Conservation (phyloP, 2,113 vertebrate genomes). For the Prionailurus bengalensis region DNA sequence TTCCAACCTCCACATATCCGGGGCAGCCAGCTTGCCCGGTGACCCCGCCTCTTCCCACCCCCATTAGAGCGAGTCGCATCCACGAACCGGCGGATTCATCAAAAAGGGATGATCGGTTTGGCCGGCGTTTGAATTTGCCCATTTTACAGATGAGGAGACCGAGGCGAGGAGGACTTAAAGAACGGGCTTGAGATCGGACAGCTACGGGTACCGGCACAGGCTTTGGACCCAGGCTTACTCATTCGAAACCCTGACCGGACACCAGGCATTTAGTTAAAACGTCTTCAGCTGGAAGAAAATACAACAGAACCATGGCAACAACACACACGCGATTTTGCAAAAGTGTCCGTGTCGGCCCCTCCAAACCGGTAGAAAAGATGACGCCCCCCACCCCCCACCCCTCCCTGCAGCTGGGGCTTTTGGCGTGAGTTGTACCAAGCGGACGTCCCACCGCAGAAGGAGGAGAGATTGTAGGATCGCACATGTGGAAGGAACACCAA, state of each 20-base stretch:
- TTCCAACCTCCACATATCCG: neutral
- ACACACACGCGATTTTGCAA: neutral
- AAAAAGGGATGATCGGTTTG: neutral
- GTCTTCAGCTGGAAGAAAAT: neutral
- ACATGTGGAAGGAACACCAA: neutral
- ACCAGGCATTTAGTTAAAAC: neutral
- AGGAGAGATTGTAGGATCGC: fast-evolving
- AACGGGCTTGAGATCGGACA: fast-evolving
- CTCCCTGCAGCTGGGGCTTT: neutral
- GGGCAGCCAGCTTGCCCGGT: fast-evolving
- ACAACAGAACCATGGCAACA: neutral
- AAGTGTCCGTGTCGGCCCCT: neutral
- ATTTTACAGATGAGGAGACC: neutral
- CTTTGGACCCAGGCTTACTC: neutral
- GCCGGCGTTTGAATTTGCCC: neutral
- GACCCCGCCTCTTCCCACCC: neutral
- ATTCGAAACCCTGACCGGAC: neutral
- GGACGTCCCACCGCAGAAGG: neutral
- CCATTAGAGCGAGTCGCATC: fast-evolving
- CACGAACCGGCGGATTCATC: neutral
- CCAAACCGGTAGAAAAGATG: neutral
- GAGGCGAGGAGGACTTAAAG: neutral
- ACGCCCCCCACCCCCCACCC: no score
- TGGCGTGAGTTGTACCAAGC: neutral
- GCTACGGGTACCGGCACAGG: neutral